Conservation (phyloP, 1,140 invertebrate genomes). For the Harpegnathos saltator region DNA sequence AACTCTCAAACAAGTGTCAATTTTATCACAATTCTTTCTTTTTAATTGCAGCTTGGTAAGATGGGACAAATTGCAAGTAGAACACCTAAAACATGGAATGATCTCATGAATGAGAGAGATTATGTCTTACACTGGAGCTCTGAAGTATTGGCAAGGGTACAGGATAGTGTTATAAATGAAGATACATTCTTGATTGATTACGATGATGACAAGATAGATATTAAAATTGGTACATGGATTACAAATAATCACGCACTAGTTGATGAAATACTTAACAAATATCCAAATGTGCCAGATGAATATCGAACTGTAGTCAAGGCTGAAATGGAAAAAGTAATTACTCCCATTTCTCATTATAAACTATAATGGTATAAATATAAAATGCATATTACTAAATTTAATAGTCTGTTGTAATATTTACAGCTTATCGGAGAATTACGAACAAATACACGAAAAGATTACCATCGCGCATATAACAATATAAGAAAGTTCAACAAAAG, state of each 20-base stretch:
- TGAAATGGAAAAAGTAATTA: conserved; percentile 65
- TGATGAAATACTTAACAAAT: conserved; percentile 37
- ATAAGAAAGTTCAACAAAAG: conserved; percentile 66
- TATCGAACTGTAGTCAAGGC: conserved; percentile 5
- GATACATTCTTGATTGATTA: conserved; percentile 75
- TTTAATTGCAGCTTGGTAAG: conserved; percentile 22
- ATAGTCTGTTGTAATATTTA: background rate
- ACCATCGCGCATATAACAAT: conserved; percentile 58
- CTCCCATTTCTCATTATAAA: background rate
- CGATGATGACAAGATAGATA: conserved; percentile 59
- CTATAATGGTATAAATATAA: conserved; percentile 10
- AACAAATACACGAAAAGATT: conserved; percentile 66
- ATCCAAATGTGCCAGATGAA: background rate
- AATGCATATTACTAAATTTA: background rate
- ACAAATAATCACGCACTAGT: conserved; percentile 23
- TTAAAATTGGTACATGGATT: conserved; percentile 74
- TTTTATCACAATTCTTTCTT: background rate
- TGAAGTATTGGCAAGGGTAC: conserved; percentile 71
- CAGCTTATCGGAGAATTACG: conserved; percentile 63
- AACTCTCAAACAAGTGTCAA: too few relatives aligned
- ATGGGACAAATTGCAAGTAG: conserved; percentile 76
- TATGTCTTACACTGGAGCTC: conserved; percentile 75
- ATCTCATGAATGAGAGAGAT: conserved; percentile 71
- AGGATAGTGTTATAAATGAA: conserved; percentile 73
- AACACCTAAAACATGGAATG: conserved; percentile 71